phyloP scores from a whole-genome alignment of 2,888 invertebrate genomes.

The Acleris laterana region DNA sequence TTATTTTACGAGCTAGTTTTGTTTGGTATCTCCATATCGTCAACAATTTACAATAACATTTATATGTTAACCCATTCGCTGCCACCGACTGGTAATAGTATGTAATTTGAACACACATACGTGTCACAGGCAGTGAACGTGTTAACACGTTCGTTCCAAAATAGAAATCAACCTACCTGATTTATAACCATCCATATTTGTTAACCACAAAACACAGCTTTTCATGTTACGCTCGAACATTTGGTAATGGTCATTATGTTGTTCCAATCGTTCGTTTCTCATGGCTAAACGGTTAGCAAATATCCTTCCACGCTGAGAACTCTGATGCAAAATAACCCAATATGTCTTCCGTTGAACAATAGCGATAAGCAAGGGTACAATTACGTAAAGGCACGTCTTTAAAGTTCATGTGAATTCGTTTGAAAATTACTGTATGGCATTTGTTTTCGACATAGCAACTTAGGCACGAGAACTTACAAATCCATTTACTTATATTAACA shows the following conservation, averaged over 20 bases:
- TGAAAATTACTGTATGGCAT: conserved; percentile 32
- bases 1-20: background rate
- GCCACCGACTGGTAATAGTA: no score
- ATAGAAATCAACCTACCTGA: conserved; percentile 14
- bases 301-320: conserved; percentile 34
- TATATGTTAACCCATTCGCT: background rate
- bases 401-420: conserved; percentile 38
- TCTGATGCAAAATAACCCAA: conserved; percentile 37
- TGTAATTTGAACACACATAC: no score
- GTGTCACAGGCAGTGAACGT: no score
- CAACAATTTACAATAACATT: background rate
- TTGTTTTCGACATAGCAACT: conserved; percentile 27
- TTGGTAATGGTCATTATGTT: conserved; percentile 34
- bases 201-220: conserved; percentile 26
- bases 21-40: background rate
- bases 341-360: conserved; percentile 37
- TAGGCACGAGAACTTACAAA: conserved; percentile 1
- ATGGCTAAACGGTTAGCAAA: conserved; percentile 37
- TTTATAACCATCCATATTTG: conserved; percentile 27
- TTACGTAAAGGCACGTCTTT: conserved; percentile 37
- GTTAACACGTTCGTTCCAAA: background rate
- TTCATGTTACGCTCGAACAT: conserved; percentile 21
- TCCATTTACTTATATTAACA: background rate
- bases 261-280: conserved; percentile 34
- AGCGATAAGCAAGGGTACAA: conserved; percentile 34